Evolutionary conservation across 2,797 vertebrate genomes (phyloP).

Genomic region (Tragelaphus oryx): DNA sequence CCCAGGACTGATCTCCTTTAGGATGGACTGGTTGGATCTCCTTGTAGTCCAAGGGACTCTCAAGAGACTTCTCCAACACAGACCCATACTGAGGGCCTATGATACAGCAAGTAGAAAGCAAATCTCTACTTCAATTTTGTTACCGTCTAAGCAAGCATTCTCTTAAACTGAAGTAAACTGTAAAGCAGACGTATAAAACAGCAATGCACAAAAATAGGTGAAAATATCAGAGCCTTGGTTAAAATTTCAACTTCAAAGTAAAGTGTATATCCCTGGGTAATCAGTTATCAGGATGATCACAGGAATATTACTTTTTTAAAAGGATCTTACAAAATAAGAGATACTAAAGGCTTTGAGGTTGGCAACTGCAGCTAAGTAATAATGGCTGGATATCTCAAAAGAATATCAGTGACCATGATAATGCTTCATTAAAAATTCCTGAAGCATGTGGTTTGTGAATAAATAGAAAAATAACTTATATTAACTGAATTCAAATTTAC

Average conservation of each 20-base stretch:
- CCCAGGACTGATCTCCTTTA: no score
- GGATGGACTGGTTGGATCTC: no score
- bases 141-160: background rate
- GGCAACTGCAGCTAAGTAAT: background rate
- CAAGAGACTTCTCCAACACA: background rate
- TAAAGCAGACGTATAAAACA: background rate
- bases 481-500: background rate
- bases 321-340: background rate
- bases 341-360: background rate
- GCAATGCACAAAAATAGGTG: background rate
- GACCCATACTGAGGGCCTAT: background rate
- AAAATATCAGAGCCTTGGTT: background rate
- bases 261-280: background rate
- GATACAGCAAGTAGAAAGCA: background rate
- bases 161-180: background rate
- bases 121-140: background rate
- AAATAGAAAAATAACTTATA: background rate
- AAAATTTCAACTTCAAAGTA: conserved; percentile 8
- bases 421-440: conserved; percentile 23
- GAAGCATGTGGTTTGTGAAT: background rate
- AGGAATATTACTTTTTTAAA: background rate
- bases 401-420: background rate
- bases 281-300: conserved; percentile 14
- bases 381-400: background rate
- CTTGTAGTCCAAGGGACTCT: no score